Evolutionary conservation across 2,888 invertebrate genomes (phyloP), one percentile per base, ranked within the genome.

Genomic region (Athalia rosae): DNA sequence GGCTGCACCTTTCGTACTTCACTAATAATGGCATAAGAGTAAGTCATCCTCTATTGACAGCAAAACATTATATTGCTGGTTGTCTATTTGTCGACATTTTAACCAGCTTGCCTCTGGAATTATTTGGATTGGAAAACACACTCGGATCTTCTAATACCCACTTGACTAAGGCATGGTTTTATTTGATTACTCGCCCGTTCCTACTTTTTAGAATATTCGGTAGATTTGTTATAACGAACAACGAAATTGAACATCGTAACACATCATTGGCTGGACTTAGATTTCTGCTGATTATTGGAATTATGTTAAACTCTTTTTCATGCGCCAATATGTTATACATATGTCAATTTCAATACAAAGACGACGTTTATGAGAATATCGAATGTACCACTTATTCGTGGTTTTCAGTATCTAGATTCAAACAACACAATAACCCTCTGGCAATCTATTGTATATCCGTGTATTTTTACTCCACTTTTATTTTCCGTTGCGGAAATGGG

Each of bases 1-100:
- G 84, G 41, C 73, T 84, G 56, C 84, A 84, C 59, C 77, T 82
- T 53, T 83, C 83, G 45, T 85, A 83, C 73, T 84, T 83, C 69
- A 82, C 84, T 47, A 78, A 78, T 43, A 80, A 80, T 73, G 82
- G 83, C 6, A 80, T 85, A 53, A 77, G 84, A 28, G 81, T 85
- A 7, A 80, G 79, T 0, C 81, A 83, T 78, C 82, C 83, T 4
- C 66, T 79, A 50, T 79, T 77, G 5, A 85, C 85, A 1, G 80
- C 83, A 0, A 78, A 64, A 13, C 76, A 83, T 77, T 85, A 85
- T 66, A 4, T 85, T n/a, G 58, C 79, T 3, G 79, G 77, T 8
- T 79, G 81, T 9, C 81, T 84, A 48, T 69, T 80, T 53, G 77
- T 79, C 48, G 83, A 83, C 69, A 71, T 83, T n/a, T 15, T 81